Conservation (phyloP, 2,113 vertebrate genomes). For the Pseudopipra pipra region DNA sequence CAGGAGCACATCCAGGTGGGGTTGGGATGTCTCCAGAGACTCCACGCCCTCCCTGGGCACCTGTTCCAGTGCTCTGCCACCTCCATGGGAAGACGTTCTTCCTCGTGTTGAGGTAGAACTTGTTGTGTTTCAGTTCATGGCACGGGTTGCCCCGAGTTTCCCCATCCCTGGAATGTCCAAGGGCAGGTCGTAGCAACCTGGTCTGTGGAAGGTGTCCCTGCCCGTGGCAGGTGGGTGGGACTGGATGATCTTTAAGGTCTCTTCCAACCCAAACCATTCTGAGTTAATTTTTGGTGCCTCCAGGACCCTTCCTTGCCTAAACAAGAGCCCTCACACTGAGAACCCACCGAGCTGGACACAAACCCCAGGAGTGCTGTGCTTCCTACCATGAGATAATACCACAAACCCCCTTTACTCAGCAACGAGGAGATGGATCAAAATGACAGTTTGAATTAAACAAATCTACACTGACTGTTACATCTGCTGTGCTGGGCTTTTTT, state of each 20-base stretch:
- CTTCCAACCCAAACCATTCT: background rate
- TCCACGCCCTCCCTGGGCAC: background rate
- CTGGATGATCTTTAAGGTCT: background rate
- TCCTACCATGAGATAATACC: background rate
- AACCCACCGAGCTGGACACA: background rate
- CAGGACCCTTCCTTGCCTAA: background rate
- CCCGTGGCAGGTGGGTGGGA: no score
- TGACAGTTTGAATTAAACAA: background rate
- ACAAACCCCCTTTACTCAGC: fast-evolving
- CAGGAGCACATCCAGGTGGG: background rate
- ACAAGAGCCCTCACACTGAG: background rate
- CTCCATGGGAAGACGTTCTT: background rate
- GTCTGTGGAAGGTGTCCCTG: fast-evolving
- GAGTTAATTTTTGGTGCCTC: background rate
- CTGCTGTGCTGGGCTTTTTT: background rate
- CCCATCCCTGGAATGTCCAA: background rate
- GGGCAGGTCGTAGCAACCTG: background rate
- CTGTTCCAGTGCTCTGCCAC: background rate
- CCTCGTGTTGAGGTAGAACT: background rate
- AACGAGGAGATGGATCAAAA: fast-evolving
- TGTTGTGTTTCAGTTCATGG: background rate
- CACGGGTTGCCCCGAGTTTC: background rate
- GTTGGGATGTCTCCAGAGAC: background rate
- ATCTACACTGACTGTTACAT: fast-evolving
- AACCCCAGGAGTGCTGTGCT: fast-evolving